Evolutionary conservation across 2,888 invertebrate genomes (phyloP).

Genomic region (Glyphotaelius pellucidus): DNA sequence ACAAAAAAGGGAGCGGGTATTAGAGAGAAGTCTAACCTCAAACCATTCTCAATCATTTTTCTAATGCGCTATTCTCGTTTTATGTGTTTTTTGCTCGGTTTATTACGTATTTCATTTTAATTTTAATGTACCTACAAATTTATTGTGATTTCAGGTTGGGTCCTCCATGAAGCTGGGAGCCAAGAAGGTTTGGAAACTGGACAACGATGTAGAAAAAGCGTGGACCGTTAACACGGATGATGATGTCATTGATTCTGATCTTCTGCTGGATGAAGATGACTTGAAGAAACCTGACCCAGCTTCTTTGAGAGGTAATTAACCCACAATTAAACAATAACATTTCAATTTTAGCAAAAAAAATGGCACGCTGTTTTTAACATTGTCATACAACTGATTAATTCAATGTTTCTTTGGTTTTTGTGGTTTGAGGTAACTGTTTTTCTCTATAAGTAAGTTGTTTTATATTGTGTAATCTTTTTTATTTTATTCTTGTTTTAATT

Average conservation of each 20-base stretch:
- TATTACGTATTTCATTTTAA: neutral
- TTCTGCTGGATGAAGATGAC: slow-evolving; percentile 93
- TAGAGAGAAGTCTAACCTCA: neutral
- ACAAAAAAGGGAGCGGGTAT: neutral
- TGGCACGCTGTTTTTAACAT: neutral
- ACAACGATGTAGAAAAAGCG: slow-evolving; percentile 80
- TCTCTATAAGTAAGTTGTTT: neutral
- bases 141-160: slow-evolving; percentile 73
- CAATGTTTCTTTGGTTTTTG: neutral
- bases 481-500: neutral
- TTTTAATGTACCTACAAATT: neutral
- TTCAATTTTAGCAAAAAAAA: no score
- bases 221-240: slow-evolving; percentile 81
- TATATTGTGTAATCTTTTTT: neutral
- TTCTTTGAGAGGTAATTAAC: slow-evolving; percentile 84
- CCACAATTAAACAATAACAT: slow-evolving; percentile 53
- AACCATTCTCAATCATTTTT: neutral
- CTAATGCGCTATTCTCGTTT: neutral
- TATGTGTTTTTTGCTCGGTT: neutral
- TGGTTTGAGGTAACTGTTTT: neutral
- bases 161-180: slow-evolving; percentile 77
- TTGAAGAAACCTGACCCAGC: slow-evolving; percentile 90
- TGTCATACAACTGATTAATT: neutral
- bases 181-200: slow-evolving; percentile 85
- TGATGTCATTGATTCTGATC: slow-evolving; percentile 91